phyloP scores from a whole-genome alignment of 1,140 invertebrate species.

The Aphaenogaster rudis region DNA sequence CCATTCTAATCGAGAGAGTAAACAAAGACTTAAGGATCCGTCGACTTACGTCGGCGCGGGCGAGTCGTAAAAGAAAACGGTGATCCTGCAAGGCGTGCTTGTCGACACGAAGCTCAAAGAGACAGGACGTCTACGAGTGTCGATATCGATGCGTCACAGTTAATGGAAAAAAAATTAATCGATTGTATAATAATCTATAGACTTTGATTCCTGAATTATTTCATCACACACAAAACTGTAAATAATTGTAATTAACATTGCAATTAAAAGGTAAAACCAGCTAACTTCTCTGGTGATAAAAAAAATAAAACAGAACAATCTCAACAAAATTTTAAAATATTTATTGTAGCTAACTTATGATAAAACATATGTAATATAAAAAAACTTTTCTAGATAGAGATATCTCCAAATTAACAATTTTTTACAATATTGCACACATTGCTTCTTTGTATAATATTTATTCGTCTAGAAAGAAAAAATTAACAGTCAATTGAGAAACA shows the following conservation, averaged over 20 bases:
- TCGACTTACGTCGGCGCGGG: slow-evolving; percentile 40
- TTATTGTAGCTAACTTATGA: neutral
- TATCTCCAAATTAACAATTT: neutral
- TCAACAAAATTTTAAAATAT: neutral
- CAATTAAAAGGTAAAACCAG: neutral
- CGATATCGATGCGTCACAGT: slow-evolving; percentile 43
- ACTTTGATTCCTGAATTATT: neutral
- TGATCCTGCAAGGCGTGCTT: slow-evolving; percentile 64
- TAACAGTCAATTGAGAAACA: neutral
- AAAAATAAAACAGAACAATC: neutral
- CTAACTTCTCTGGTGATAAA: neutral
- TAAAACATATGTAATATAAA: too few species aligned
- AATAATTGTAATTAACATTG: neutral
- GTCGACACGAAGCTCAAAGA: slow-evolving; percentile 70
- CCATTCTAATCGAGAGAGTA: slow-evolving; percentile 65
- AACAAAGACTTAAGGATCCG: slow-evolving; percentile 67
- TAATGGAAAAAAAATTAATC: slow-evolving; percentile 55
- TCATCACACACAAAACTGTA: neutral
- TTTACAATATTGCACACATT: neutral
- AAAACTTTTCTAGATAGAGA: neutral
- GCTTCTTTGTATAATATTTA: neutral
- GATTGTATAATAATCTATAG: neutral
- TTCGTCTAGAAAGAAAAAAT: neutral
- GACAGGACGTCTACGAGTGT: slow-evolving; percentile 38
- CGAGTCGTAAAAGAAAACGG: slow-evolving; percentile 73